Evolutionary conservation across 2,797 vertebrate genomes (phyloP).

Genomic region (Odontamblyopus lacepedii): DNA sequence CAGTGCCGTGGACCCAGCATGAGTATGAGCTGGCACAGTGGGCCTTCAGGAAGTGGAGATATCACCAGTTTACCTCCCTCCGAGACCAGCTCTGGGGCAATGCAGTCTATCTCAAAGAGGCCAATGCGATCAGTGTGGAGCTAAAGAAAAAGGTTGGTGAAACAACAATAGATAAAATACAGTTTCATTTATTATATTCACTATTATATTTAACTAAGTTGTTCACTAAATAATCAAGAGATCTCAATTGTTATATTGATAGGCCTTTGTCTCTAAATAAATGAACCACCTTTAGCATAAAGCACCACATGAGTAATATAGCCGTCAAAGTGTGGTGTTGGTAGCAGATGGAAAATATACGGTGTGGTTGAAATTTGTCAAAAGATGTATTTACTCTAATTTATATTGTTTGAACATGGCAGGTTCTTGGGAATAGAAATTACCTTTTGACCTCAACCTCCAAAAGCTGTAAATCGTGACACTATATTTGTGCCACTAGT

Average conservation of each 20-base stretch:
- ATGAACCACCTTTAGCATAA: slow-evolving; percentile 12
- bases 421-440: slow-evolving; percentile 15
- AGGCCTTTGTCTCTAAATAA: slow-evolving; percentile 22
- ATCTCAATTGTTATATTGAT: no score
- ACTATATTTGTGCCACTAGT: not conserved
- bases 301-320: slow-evolving; percentile 50
- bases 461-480: slow-evolving; percentile 11
- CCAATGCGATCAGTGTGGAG: slow-evolving; percentile 97
- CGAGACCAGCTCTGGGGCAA: slow-evolving; percentile 97
- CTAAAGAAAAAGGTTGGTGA: slow-evolving; percentile 93
- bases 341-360: slow-evolving; percentile 34
- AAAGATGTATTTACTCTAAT: slow-evolving; percentile 36
- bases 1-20: slow-evolving; percentile 95
- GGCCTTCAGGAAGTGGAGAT: slow-evolving; percentile 98
- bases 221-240: no score
- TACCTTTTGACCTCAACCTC: slow-evolving; percentile 12
- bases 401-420: slow-evolving; percentile 44
- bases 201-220: no score
- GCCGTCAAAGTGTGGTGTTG: slow-evolving; percentile 25
- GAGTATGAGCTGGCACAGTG: slow-evolving; percentile 94
- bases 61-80: slow-evolving; percentile 96
- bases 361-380: slow-evolving; percentile 19
- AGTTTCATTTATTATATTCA: not conserved
- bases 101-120: slow-evolving; percentile 96
- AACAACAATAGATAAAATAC: not conserved